phyloP scores from a whole-genome alignment of 2,888 invertebrate genomes.

The Dicyrtomina minuta region DNA sequence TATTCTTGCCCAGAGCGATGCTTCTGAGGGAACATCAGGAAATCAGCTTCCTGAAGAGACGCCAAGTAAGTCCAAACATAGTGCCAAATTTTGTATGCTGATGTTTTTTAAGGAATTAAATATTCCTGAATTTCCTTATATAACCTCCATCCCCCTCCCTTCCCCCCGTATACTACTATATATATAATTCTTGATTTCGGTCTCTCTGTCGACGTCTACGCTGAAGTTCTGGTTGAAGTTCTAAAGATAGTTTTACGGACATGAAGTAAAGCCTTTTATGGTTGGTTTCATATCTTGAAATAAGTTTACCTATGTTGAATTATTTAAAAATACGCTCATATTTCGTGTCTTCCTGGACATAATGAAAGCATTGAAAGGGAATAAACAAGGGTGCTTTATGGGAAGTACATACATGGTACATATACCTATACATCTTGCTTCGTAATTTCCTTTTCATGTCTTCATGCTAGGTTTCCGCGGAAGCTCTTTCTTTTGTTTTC shows the following conservation, averaged over 20 bases:
- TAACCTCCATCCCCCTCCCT: too few relatives aligned
- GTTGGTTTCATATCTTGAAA: too few relatives aligned
- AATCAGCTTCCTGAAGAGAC: slow-evolving; percentile 43
- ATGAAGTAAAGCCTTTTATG: too few relatives aligned
- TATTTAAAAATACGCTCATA: too few relatives aligned
- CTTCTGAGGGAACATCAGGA: slow-evolving; percentile 41
- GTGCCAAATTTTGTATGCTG: background rate
- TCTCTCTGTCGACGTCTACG: too few relatives aligned
- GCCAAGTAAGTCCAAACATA: slow-evolving; percentile 42
- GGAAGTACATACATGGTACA: background rate
- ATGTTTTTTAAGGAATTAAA: slow-evolving; percentile 1
- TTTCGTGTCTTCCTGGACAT: background rate
- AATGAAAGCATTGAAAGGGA: background rate
- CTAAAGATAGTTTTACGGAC: too few relatives aligned
- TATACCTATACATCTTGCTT: background rate
- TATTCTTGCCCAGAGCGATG: slow-evolving; percentile 43
- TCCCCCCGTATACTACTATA: too few relatives aligned
- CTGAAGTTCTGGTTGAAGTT: too few relatives aligned
- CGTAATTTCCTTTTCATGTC: slow-evolving; percentile 7
- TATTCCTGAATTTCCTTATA: background rate
- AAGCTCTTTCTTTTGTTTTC: slow-evolving; percentile 16
- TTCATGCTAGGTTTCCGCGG: slow-evolving; percentile 8
- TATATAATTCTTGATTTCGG: too few relatives aligned
- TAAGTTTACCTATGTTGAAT: too few relatives aligned
- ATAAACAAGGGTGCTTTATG: background rate